These are phyloP conservation scores for Chiloscyllium plagiosum DNA, from an alignment of 2,113 vertebrate species.

Conservation along the genomic window DNA sequence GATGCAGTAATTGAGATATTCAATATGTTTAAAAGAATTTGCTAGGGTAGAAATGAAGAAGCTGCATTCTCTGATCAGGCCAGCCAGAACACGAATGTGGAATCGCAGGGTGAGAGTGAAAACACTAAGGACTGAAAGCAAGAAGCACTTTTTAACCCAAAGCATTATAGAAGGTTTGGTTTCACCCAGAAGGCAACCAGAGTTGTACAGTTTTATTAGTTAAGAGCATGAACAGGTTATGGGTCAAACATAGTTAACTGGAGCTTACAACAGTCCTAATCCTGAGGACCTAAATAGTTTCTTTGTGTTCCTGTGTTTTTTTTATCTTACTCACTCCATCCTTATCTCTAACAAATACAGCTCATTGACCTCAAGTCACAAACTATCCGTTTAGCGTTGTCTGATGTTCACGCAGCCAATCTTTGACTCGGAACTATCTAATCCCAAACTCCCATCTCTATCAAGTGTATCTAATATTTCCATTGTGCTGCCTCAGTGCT, in stretches of 20 bases:
- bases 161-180: neutral
- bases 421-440: neutral
- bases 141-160: neutral
- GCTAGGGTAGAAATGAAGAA: too few species aligned
- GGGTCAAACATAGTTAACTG: neutral
- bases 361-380: too few species aligned
- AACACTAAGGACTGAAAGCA: neutral
- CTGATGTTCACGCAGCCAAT: neutral
- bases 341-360: too few species aligned
- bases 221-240: neutral
- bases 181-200: neutral
- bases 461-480: neutral
- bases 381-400: neutral
- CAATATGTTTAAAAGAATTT: neutral
- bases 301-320: neutral
- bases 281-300: neutral
- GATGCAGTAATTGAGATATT: neutral
- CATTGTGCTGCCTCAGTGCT: neutral
- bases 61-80: neutral
- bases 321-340: too few species aligned
- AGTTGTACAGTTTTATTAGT: neutral
- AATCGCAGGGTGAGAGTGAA: neutral
- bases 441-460: neutral
- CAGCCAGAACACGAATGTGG: neutral
- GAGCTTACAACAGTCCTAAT: neutral